Evolutionary conservation across 2,888 invertebrate species (phyloP), one percentile per base, ranked within the genome.

Genomic region (Drosophila crucigera): DNA sequence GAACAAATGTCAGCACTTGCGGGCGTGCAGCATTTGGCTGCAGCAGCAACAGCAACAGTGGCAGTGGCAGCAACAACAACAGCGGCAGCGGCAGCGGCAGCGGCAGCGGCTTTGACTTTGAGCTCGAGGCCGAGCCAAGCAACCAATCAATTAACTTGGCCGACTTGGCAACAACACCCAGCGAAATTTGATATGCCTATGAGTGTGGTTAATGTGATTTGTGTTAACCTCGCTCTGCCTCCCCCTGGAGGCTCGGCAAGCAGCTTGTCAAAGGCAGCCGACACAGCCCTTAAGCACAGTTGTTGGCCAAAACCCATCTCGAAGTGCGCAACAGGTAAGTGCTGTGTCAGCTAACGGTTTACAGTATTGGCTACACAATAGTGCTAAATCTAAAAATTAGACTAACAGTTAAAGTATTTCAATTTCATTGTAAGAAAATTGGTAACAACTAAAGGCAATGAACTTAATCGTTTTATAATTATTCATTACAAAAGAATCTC

Each of bases 1-100:
- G 85, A 87, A 85, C 90, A 90, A 85, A 85, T 85, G 90, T 85
- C 85, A 85, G 85, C 85, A 85, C 88, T 85, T 89, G 85, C 88
- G 90, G 90, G 85, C 85, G 85, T 89, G 84, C 70, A 65, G 68
- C 63, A 65, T 60, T 66, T 70, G 64, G 58, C 31, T 58, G 58
- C 58, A 43, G 14, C 56, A 53, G n/a, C 31, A 53, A 33, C 53
- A 33, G 14, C 49, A 53, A 3, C 52, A 53, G n/a, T 10, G n/a
- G 30, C 52, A 53, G n/a, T 10, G 25, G 25, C 30, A n/a, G 19
- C 53, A 35, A 22, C 53, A 35, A 7, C 9, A 49, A 16, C 7
- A 25, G 16, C 47, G 28, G 9, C 50, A 10, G 14, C 68, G 52
- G 65, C 19, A 22, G 16, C 16, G 3, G 6, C 33, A 22, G 14